Conservation (phyloP, 2,113 vertebrate genomes). For the Nestor notabilis region DNA sequence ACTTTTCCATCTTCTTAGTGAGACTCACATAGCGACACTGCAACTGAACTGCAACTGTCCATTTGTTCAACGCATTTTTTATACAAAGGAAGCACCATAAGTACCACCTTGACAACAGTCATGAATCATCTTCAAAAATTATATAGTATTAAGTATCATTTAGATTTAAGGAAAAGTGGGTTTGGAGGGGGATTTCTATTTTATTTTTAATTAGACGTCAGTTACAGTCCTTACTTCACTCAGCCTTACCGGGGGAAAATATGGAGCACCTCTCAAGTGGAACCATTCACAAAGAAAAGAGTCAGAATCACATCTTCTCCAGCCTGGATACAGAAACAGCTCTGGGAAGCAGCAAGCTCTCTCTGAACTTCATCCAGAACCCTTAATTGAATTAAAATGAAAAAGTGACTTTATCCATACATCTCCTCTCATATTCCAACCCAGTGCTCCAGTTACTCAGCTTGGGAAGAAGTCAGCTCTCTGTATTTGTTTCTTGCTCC, state of each 20-base stretch:
- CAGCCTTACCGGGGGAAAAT: neutral
- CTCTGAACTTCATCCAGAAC: neutral
- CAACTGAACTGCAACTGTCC: neutral
- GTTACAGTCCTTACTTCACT: neutral
- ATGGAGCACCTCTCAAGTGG: neutral
- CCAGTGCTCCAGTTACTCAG: neutral
- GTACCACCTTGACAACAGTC: neutral
- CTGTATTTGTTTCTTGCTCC: neutral
- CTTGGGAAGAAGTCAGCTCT: neutral
- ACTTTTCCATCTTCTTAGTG: neutral
- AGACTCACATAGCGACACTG: neutral
- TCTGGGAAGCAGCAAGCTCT: fast-evolving
- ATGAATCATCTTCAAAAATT: neutral
- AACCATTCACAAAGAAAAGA: neutral
- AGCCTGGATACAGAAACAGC: neutral
- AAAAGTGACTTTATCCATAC: neutral
- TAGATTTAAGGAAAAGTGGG: neutral
- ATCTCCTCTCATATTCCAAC: neutral
- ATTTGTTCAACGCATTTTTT: neutral
- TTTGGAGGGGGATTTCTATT: neutral
- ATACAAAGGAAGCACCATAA: neutral
- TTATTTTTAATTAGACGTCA: neutral
- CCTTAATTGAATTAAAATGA: neutral
- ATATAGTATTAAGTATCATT: neutral
- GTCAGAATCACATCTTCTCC: neutral